phyloP scores from a whole-genome alignment of 2,888 invertebrate genomes.

The Drosophila paranaensis region DNA sequence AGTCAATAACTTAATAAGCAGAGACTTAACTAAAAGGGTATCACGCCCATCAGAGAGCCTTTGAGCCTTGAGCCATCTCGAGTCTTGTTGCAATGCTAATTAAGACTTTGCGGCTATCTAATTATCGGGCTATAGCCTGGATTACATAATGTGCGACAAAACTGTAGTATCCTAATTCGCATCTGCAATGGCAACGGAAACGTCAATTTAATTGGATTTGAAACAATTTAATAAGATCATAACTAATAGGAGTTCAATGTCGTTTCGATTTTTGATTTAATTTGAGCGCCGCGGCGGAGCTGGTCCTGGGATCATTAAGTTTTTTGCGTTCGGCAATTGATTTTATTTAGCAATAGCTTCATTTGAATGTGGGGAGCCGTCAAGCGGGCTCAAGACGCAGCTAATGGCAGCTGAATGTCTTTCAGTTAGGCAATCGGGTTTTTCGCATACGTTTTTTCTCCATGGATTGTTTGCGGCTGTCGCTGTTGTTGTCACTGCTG shows the following conservation, averaged over 20 bases:
- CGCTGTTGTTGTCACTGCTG: background rate
- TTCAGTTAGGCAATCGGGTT: slow-evolving; percentile 9
- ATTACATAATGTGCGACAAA: slow-evolving; percentile 5
- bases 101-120: background rate
- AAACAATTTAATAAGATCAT: slow-evolving; percentile 16
- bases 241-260: slow-evolving; percentile 19
- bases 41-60: background rate
- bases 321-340: background rate
- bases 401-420: slow-evolving; percentile 15
- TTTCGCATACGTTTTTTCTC: slow-evolving; percentile 2
- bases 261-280: slow-evolving; percentile 11
- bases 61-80: too few relatives aligned
- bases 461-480: slow-evolving; percentile 4
- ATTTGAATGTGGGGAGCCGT: slow-evolving; percentile 17
- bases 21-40: background rate
- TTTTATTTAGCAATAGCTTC: slow-evolving; percentile 6
- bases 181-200: slow-evolving; percentile 8
- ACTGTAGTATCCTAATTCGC: background rate
- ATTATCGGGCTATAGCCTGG: slow-evolving; percentile 1
- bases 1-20: background rate
- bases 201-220: slow-evolving; percentile 8
- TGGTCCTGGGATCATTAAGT: slow-evolving; percentile 12
- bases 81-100: background rate
- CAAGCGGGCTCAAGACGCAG: slow-evolving; percentile 1
- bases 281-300: background rate